A percentile compares a stretch with the other conserved stretches of the same genome.
phyloP scores from a whole-genome alignment of 2,113 vertebrate species.

The Psittacula cyanocephala region DNA sequence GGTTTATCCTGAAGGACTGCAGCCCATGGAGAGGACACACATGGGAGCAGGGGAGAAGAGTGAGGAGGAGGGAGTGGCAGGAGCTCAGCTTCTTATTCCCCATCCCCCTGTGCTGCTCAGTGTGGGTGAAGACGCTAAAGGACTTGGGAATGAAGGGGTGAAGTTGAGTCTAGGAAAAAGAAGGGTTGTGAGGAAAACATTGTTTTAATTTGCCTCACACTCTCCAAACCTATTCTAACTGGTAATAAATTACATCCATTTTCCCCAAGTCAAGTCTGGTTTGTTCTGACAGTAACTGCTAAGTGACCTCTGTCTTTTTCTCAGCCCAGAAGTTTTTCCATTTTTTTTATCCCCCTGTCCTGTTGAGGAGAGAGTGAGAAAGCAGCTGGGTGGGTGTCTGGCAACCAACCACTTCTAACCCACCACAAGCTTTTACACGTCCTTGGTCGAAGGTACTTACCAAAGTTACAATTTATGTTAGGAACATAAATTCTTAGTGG shows the following conservation, averaged over 20 bases:
- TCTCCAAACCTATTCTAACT: not conserved
- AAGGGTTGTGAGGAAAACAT: not conserved
- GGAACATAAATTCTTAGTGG: not conserved
- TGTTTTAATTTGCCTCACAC: not conserved
- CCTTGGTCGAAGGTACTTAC: not conserved
- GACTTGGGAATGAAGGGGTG: not conserved
- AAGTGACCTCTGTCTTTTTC: not conserved
- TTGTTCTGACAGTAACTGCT: not conserved
- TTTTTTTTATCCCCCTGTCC: not conserved
- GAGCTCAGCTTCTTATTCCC: not conserved
- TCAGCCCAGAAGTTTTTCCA: not conserved
- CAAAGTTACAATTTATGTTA: not conserved
- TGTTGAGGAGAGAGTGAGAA: not conserved
- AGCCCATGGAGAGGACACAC: rapidly evolving
- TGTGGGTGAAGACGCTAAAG: not conserved
- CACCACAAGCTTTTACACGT: not conserved
- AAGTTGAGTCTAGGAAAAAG: not conserved
- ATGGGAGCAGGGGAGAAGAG: not conserved
- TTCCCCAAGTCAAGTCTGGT: not conserved
- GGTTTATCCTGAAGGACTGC: not conserved
- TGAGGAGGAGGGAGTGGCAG: not conserved
- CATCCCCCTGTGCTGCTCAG: not conserved
- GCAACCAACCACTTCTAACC: not conserved
- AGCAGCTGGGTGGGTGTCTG: not conserved
- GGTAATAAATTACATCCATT: not conserved